Evolutionary conservation across 1,140 invertebrate genomes (phyloP).

Genomic region (Drosophila elegans): DNA sequence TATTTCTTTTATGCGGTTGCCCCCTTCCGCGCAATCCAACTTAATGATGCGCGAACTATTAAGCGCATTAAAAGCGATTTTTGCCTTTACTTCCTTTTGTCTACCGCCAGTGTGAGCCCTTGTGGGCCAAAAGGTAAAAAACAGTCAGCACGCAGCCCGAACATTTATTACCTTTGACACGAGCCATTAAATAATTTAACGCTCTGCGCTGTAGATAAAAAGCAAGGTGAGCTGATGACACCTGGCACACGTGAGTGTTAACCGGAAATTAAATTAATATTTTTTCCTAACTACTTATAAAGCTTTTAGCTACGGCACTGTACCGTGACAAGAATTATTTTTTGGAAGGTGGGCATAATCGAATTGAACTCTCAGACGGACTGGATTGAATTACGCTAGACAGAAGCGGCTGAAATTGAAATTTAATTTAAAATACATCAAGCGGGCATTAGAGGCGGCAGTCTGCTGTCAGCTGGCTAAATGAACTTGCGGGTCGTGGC

Average conservation of each 20-base stretch:
- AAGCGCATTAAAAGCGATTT: slow-evolving; percentile 72
- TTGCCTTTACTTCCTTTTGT: slow-evolving; percentile 20
- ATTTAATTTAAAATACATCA: slow-evolving; percentile 81
- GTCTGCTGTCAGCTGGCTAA: slow-evolving; percentile 59
- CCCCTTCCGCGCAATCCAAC: slow-evolving; percentile 53
- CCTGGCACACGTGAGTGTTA: slow-evolving; percentile 54
- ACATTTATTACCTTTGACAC: slow-evolving; percentile 80
- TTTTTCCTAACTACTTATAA: slow-evolving; percentile 54
- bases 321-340: background rate
- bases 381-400: slow-evolving; percentile 57
- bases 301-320: slow-evolving; percentile 66
- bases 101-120: slow-evolving; percentile 20
- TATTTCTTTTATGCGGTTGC: slow-evolving; percentile 25
- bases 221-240: slow-evolving; percentile 30
- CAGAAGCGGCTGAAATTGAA: slow-evolving; percentile 51
- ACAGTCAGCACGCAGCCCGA: slow-evolving; percentile 27
- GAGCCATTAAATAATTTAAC: slow-evolving; percentile 77
- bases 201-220: slow-evolving; percentile 40
- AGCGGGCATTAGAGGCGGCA: slow-evolving; percentile 45
- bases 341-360: slow-evolving; percentile 39
- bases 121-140: slow-evolving; percentile 20
- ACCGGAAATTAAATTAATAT: slow-evolving; percentile 71
- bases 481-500: slow-evolving; percentile 69
- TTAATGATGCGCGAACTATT: slow-evolving; percentile 81
- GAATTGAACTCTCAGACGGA: slow-evolving; percentile 57